phyloP scores from a whole-genome alignment of 2,797 vertebrate species.

The Acanthornis magna region DNA sequence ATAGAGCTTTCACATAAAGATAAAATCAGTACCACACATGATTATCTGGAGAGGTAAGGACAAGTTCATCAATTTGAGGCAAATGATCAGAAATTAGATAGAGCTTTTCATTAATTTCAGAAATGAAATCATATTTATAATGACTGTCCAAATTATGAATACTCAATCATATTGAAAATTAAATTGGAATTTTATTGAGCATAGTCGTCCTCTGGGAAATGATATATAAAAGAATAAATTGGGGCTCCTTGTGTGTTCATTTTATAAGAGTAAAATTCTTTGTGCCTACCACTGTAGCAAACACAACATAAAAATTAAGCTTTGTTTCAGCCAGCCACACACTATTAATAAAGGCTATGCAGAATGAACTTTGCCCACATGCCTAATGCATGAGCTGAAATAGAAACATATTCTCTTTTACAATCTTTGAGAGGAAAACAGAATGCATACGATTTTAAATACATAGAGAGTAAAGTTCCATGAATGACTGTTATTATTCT shows the following conservation, averaged over 20 bases:
- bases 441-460: neutral
- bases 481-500: neutral
- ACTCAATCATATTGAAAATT: neutral
- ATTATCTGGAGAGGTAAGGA: neutral
- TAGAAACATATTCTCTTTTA: neutral
- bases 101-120: neutral
- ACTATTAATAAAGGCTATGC: neutral
- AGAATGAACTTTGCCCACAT: neutral
- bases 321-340: neutral
- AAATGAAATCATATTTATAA: neutral
- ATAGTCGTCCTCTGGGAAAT: neutral
- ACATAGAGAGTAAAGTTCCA: neutral
- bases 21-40: neutral
- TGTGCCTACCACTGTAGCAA: neutral
- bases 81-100: neutral
- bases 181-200: neutral
- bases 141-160: neutral
- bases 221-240: neutral
- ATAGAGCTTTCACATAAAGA: neutral
- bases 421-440: neutral
- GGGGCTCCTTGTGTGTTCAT: fast-evolving
- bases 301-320: neutral
- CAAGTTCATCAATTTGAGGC: neutral
- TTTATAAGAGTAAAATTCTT: neutral
- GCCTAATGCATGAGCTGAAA: neutral